Evolutionary conservation across 2,113 vertebrate species (phyloP), one percentile per base, ranked within the genome.

Genomic region (Catharus minimus): DNA sequence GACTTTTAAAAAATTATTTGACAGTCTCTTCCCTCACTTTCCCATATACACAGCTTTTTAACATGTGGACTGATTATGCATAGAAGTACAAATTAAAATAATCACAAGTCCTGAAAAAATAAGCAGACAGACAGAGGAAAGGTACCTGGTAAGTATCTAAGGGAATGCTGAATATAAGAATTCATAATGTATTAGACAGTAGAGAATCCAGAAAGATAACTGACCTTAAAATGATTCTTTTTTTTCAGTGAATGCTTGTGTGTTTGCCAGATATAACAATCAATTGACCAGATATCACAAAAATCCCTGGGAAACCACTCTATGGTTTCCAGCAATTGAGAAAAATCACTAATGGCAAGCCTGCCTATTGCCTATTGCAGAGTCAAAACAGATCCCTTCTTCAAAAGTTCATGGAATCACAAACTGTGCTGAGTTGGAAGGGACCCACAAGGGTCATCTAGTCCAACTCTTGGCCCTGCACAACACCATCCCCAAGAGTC

Each of bases 1-100:
- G 66, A 56, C 2, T 32, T 58, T 21, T 58, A 0, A 0, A 2
- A 83, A 74, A 55, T 60, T 0, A 56, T 41, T 19, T 43, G 33
- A 74, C 36, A 71, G 22, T 23, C n/a, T 81, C 66, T 84, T 72
- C 23, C 11, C 17, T 77, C 39, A 58, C 50, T 74, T 80, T 73
- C 52, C 30, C 14, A 6, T 13, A 81, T 55, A 49, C 36, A 81
- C 15, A 14, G 2, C 46, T 83, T 73, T 61, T 81, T 71, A 84
- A 75, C 44, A 84, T 10, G 32, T 14, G 3, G 6, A 46, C 8
- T 74, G 36, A 60, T 47, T 80, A 77, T 81, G 32, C 56, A 44
- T 20, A 56, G 33, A 41, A 67, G 24, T 49, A 82, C 4, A 61
- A 86, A 86, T 44, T 49, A 67, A 77, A 90, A 44, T 82, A 41